Base-by-base conservation (phyloP, 2,113 vertebrate species). In the Arothron firmamentum region DNA sequence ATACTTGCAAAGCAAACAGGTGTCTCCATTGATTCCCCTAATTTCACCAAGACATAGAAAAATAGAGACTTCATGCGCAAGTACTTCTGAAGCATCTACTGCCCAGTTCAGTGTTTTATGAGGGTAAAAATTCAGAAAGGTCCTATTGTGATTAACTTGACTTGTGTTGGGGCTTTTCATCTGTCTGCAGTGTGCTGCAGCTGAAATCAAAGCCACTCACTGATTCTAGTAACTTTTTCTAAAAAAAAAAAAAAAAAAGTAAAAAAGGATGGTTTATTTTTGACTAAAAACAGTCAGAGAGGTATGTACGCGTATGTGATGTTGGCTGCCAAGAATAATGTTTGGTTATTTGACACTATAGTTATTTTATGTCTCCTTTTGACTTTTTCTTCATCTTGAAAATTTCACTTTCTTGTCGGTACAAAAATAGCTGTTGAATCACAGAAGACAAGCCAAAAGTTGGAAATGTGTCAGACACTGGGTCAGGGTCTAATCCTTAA, bases 401-500 rank as follows among this genome's bases (percentile, higher is more conserved):
- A 38, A 8, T 38, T 38, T 38, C 11, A 38, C 10, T 38, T 38
- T 38, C 9, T 38, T 38, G 34, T 12, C 34, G 11, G 34, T 9
- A 12, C 11, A 38, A 38, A 38, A 38, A 8, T 8, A 48, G 52
- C 45, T 25, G 42, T 61, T 57, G n/a, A 54, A 77, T 62, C 57
- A n/a, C 34, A 42, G 4, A 19, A n/a, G 16, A 38, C 34, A 45
- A 65, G 31, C 19, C 9, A 31, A 66, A 73, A 69, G 23, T 56
- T n/a, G 17, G n/a, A 43, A 67, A 65, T 55, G 25, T 69, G 58
- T 72, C 59, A 76, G 41, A 65, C 38, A 62, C 28, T 19, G 4
- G 23, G 34, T 17, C 19, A 54, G 45, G 59, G 45, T 49, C 52
- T 64, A 56, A 62, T 66, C 17, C 23, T 20, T n/a, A 3, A 41